A percentile compares a stretch with the other conserved stretches of the same genome.
These are phyloP conservation scores for Glaucopsyche alexis DNA, from an alignment of 2,888 invertebrate genomes.

Conservation along the genomic window DNA sequence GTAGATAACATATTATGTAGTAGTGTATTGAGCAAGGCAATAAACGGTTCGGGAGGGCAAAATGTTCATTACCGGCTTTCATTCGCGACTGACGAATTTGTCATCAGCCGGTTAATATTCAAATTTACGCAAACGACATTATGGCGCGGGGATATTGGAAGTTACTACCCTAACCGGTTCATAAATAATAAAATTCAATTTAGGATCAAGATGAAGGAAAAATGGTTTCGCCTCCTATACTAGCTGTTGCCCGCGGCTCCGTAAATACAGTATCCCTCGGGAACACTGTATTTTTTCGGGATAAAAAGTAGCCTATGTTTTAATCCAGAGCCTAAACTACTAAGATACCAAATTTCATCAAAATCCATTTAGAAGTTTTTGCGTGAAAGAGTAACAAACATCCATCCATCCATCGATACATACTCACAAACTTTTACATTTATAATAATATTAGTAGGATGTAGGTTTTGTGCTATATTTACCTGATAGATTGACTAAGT, in stretches of 20 bases:
- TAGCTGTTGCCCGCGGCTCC: too few species aligned
- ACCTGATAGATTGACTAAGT: too few species aligned
- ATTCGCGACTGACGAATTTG: conserved; percentile 56
- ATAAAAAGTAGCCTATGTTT: too few species aligned
- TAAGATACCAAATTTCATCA: too few species aligned
- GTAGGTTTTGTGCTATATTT: background rate
- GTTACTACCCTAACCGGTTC: conserved; percentile 26
- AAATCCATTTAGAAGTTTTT: too few species aligned
- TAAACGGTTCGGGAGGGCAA: conserved; percentile 43
- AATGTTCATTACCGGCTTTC: conserved; percentile 55
- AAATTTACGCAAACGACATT: conserved; percentile 50
- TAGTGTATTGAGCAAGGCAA: conserved; percentile 42
- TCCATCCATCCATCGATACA: too few species aligned
- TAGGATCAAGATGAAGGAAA: conserved; percentile 14
- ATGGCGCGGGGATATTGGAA: conserved; percentile 32
- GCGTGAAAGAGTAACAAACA: too few species aligned
- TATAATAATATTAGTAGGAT: too few species aligned
- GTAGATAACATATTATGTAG: background rate
- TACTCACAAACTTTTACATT: too few species aligned
- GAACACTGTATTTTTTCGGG: too few species aligned
- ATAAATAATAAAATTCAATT: conserved; percentile 26
- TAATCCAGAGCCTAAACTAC: too few species aligned
- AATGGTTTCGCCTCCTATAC: background rate
- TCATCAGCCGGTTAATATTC: conserved; percentile 66
- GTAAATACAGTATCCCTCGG: too few species aligned